phyloP scores from a whole-genome alignment of 2,113 vertebrate species.

The Peucedramus taeniatus region DNA sequence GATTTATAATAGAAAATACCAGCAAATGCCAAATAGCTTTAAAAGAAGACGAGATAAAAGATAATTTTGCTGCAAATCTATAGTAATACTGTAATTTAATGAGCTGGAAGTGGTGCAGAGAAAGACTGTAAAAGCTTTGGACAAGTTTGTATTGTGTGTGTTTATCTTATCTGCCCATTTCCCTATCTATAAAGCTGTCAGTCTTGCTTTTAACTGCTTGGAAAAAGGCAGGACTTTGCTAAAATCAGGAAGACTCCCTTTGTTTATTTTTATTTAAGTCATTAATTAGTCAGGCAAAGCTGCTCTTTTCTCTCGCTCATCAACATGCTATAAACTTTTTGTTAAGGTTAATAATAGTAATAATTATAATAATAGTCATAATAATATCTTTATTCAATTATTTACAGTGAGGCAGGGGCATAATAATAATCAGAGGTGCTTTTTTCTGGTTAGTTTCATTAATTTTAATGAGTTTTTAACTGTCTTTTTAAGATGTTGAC shows the following conservation, averaged over 20 bases:
- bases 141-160: constrained; percentile 25
- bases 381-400: constrained; percentile 10
- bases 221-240: constrained; percentile 38
- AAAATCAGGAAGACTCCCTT: constrained; percentile 35
- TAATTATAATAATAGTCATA: not conserved
- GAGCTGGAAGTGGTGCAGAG: constrained; percentile 49
- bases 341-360: constrained; percentile 37
- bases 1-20: constrained; percentile 91
- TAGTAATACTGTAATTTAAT: constrained; percentile 60
- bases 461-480: constrained; percentile 23
- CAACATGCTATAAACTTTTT: constrained; percentile 21
- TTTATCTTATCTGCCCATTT: constrained; percentile 35
- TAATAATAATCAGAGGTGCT: constrained; percentile 3
- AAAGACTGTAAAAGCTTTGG: constrained; percentile 38
- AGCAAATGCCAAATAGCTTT: constrained; percentile 78
- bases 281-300: constrained; percentile 51
- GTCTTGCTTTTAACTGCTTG: constrained; percentile 48
- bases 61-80: constrained; percentile 76
- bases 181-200: constrained; percentile 40
- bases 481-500: not conserved
- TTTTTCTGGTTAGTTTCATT: constrained; percentile 3
- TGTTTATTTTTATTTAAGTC: constrained; percentile 51
- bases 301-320: constrained; percentile 38
- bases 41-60: constrained; percentile 76
- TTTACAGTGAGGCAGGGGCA: not conserved